Base-by-base conservation (phyloP, 2,797 vertebrate genomes). In the Gallinago stenura region DNA sequence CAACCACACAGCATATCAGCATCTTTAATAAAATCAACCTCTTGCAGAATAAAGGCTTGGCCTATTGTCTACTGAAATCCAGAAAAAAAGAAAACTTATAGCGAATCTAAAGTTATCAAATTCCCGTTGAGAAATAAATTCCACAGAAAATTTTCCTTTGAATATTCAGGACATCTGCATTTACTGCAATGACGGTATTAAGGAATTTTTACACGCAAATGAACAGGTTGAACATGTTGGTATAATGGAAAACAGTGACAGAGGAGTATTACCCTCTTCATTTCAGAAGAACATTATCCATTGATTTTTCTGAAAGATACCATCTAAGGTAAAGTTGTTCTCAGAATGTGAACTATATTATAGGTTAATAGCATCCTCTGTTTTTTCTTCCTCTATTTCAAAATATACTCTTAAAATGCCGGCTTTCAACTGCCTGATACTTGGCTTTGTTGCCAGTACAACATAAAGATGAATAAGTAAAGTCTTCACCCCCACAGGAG, bases 391-490 rank as follows among this genome's bases (percentile, higher is more conserved):
- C 16, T 62, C 12, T 84, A 6, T 76, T 86, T 89, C 64, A 37
- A 84, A 89, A 85, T 84, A 50, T 2, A 39, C 28, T 22, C 53
- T 84, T 76, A 19, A 21, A 79, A 70, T 25, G 26, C 12, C 77
- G 50, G 20, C 25, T 80, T 90, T 91, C 69, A 90, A 43, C 39
- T 56, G 12, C 28, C 39, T 72, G 43, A 73, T 70, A 71, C 35
- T 90, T 90, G 45, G 14, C 33, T 93, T 90, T 93, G 31, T 84
- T 84, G 39, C 41, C 68, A 89, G 41, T 72, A 79, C 37, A 82
- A 48, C 28, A 41, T 69, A 68, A 83, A 72, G 78, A 87, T 69
- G 21, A 93, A 39, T 60, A 90, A 83, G 43, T 65, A 46, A 73
- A 64, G 4, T 83, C 53, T 88, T 83, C 56, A 58, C 3, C 53